Base-by-base conservation (phyloP, 2,888 invertebrate species). In the Dolichopus griseipennis region DNA sequence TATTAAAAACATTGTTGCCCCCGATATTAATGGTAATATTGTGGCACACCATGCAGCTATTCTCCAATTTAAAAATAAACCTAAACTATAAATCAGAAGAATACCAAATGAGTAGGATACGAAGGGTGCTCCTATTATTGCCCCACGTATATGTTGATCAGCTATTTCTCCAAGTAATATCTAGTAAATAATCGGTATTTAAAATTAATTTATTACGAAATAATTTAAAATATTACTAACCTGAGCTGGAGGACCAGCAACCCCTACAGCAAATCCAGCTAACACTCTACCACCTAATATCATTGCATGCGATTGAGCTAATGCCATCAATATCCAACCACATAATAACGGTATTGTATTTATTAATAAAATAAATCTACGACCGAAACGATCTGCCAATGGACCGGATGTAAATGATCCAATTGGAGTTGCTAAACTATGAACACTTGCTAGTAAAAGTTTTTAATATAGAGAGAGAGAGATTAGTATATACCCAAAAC, bases 41-140 rank as follows among this genome's bases (percentile, higher is more conserved):
- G 84, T 83, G 33, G 86, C 86, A 65, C 85, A 83, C 75, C 85
- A 87, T 8, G 91, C 90, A 66, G 91, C 90, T 21, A 83, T 79
- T 69, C 89, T 82, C 91, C 92, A 92, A 37, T 85, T 84, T 61
- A 90, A 75, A n/a, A 84, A 77, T 0, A 88, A 87, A 0, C 91
- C 91, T 18, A 91, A 79, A 0, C 86, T 85, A 74, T 91, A 91
- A 41, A 91, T 88, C 68, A 90, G 81, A 0, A 91, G 82, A 64
- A 92, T 90, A 33, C 92, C 92, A 52, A 88, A 79, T 0, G 90
- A 88, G 74, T 91, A 91, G 21, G 90, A 88, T 33, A 90, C 88
- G 75, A 89, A 89, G 0, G 90, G 88, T 0, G 87, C 86, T n/a
- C 90, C 89, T 37, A 88, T 87, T 12, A 91, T 83, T 66, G 86